These are phyloP conservation scores for Aradus depressus DNA, from an alignment of 2,888 invertebrate species.

Conservation along the genomic window DNA sequence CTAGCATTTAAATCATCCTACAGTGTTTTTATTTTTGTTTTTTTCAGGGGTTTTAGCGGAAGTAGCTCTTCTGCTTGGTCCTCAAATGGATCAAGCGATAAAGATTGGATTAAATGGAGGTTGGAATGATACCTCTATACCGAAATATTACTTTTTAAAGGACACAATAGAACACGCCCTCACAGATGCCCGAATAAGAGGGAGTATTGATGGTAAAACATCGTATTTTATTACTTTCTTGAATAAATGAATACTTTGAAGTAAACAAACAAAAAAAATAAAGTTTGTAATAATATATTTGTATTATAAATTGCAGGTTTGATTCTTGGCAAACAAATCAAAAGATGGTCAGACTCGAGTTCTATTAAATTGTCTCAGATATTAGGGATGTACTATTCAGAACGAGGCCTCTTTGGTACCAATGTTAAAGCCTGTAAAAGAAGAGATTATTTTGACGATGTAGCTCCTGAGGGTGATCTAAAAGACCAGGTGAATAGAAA, in stretches of 20 bases:
- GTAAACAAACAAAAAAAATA: neutral
- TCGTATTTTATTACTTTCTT: neutral
- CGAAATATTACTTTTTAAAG: constrained; percentile 45
- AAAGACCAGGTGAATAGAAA: constrained; percentile 34
- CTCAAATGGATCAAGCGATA: constrained; percentile 17
- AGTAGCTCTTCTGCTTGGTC: constrained; percentile 27
- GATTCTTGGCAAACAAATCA: constrained; percentile 48
- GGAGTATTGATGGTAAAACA: constrained; percentile 57
- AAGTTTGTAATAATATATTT: neutral
- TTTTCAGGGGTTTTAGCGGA: constrained; percentile 34
- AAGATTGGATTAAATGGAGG: constrained; percentile 35
- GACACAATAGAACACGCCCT: constrained; percentile 24
- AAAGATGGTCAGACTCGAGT: constrained; percentile 35
- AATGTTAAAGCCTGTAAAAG: constrained; percentile 59
- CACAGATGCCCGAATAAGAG: constrained; percentile 63
- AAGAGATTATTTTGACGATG: constrained; percentile 41
- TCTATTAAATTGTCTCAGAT: constrained; percentile 59
- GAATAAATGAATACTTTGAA: neutral
- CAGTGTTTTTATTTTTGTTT: neutral
- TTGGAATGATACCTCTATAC: constrained; percentile 61
- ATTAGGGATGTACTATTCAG: constrained; percentile 70
- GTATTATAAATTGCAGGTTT: constrained; percentile 42
- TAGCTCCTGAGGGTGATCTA: constrained; percentile 29
- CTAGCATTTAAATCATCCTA: neutral
- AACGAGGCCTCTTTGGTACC: constrained; percentile 48